Base-by-base conservation (phyloP, 1,140 invertebrate species). In the Bombus confusus region DNA sequence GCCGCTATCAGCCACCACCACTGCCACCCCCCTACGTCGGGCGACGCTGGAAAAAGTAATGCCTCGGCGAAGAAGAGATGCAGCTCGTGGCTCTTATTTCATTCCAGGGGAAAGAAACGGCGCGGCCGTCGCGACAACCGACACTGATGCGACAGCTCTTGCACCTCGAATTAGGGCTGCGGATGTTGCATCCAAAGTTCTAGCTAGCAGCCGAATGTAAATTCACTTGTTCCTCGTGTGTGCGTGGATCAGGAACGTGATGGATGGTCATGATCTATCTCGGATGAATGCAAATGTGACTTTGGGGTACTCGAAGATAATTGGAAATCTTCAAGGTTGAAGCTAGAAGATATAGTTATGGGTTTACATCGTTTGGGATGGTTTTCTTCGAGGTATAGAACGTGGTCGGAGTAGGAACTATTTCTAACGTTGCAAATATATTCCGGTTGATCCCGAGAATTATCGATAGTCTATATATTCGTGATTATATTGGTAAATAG, bases 81-180 rank as follows among this genome's bases (percentile, higher is more conserved):
- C 89, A 84, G 74, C 52, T 62, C 88, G 76, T 85, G 82, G 81
- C 88, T 87, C 85, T 89, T 90, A 89, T 90, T 90, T 90, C 86
- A 89, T 89, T 88, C 77, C 88, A 76, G 68, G 13, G 12, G 43
- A 28, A 85, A 74, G 78, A 85, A 73, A 31, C 77, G 59, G 69
- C n/a, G 59, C 39, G 71, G 64, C n/a, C 52, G 34, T 64, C 43
- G n/a, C 57, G 69, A 64, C 41, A 15, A 74, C 34, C 75, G 82
- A 57, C 68, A 59, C 57, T 39, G 77, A 72, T 74, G 57, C 78
- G 37, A 47, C 75, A 72, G 62, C 43, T 72, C 66, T 80, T 43
- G 76, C 43, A 76, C 34, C 66, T 62, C 66, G 83, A 84, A 80
- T 79, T 79, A 78, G 39, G 64, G 37, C 25, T 72, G 75, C 37